Percentiles rank a stretch among this genome's conserved stretches.
phyloP scores from a whole-genome alignment of 2,888 invertebrate species.

The Morinoia aosen region DNA sequence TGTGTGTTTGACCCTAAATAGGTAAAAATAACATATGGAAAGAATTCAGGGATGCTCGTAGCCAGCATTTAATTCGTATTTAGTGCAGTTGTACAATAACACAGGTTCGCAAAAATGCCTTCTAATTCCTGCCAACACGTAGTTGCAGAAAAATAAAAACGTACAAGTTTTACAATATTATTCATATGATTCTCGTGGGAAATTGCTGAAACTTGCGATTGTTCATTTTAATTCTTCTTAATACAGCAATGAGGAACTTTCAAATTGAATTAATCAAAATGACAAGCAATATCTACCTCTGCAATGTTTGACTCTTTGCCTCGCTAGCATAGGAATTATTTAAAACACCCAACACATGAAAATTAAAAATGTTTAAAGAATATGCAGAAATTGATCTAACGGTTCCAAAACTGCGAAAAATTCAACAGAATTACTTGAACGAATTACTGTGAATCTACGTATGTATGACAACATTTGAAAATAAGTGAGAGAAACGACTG shows the following conservation, averaged over 20 bases:
- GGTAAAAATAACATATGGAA: neutral
- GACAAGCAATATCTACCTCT: too few relatives aligned
- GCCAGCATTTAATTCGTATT: too few relatives aligned
- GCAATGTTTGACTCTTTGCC: neutral
- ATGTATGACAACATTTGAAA: too few relatives aligned
- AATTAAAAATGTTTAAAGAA: too few relatives aligned
- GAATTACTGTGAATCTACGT: neutral
- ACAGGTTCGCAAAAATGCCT: neutral
- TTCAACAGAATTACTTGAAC: neutral
- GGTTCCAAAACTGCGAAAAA: too few relatives aligned
- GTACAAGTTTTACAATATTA: too few relatives aligned
- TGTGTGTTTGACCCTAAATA: neutral
- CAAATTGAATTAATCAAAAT: neutral
- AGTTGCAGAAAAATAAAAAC: too few relatives aligned
- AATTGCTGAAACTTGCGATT: too few relatives aligned
- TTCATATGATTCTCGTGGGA: too few relatives aligned
- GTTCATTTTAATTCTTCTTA: neutral
- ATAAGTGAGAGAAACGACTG: neutral
- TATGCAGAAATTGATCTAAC: too few relatives aligned
- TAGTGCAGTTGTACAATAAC: too few relatives aligned
- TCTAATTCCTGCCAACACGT: neutral
- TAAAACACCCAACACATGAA: neutral
- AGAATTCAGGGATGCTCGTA: neutral
- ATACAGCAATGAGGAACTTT: neutral
- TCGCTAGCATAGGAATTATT: neutral